These are phyloP conservation scores for Bubo scandiacus DNA, from an alignment of 2,113 vertebrate species.

Conservation along the genomic window DNA sequence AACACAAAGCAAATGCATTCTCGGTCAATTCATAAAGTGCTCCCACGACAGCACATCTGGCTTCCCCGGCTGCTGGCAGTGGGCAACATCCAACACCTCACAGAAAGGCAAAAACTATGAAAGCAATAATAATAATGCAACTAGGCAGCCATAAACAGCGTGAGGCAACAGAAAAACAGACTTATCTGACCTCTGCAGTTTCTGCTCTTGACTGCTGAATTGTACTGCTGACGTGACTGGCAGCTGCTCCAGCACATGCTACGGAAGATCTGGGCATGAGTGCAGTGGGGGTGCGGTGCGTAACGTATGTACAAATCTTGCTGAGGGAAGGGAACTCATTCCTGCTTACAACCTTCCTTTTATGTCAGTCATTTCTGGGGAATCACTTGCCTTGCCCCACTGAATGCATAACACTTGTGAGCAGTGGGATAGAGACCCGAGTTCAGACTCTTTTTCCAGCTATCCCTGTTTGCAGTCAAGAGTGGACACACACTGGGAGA, in stretches of 20 bases:
- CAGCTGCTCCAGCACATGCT: not conserved
- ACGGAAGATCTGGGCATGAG: not conserved
- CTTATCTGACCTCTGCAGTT: not conserved
- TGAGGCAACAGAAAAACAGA: not conserved
- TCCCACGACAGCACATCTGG: not conserved
- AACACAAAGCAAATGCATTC: not conserved
- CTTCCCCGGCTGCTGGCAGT: not conserved
- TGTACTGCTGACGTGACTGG: not conserved
- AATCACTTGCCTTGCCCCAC: not conserved
- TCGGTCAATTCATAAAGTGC: not conserved
- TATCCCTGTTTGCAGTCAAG: not conserved
- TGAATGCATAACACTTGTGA: not conserved
- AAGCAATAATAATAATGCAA: not conserved
- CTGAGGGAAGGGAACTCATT: not conserved
- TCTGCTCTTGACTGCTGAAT: not conserved
- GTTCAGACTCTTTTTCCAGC: not conserved
- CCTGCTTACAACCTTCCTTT: not conserved
- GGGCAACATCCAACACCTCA: not conserved
- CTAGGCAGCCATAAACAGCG: not conserved
- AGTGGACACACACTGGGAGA: not conserved
- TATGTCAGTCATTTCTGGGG: not conserved
- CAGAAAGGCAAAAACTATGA: not conserved
- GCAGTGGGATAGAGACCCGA: not conserved
- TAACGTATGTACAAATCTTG: rapidly evolving
- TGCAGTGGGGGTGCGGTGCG: rapidly evolving